phyloP scores from a whole-genome alignment of 2,113 vertebrate genomes.

The Lepus europaeus region DNA sequence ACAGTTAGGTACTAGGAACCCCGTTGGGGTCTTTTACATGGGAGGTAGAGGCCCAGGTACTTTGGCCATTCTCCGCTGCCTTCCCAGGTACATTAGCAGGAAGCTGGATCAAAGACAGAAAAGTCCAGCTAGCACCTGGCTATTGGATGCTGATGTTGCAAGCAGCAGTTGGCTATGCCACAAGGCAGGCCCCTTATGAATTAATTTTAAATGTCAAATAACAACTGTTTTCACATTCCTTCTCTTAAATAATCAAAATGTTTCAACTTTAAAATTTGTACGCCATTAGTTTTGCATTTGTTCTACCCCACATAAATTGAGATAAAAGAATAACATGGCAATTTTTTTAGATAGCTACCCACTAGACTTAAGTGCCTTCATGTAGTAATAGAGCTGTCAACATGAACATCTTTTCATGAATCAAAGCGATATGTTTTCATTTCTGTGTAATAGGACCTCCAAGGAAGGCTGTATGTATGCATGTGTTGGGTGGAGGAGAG shows the following conservation, averaged over 20 bases:
- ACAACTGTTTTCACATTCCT: not conserved
- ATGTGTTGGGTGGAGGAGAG: no score
- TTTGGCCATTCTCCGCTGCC: no score
- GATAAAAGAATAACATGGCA: not conserved
- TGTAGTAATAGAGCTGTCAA: not conserved
- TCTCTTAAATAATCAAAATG: not conserved
- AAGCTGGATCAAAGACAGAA: no score
- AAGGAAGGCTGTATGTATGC: not conserved
- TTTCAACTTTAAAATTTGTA: constrained; percentile 2
- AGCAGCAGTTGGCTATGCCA: no score
- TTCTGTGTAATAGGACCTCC: not conserved
- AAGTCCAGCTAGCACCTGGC: no score
- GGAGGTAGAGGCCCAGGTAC: no score
- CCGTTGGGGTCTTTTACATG: no score
- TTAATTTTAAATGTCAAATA: not conserved
- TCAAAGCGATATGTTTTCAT: not conserved
- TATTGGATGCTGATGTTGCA: no score
- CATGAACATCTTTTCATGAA: not conserved
- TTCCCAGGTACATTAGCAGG: no score
- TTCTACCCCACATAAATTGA: not conserved
- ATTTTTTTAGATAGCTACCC: not conserved
- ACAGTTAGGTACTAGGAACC: no score
- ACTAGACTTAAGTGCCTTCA: not conserved
- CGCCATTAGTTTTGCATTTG: not conserved
- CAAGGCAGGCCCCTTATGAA: no score